These are phyloP conservation scores for Tychaedon coryphoeus DNA, from an alignment of 2,113 vertebrate genomes.

Conservation along the genomic window DNA sequence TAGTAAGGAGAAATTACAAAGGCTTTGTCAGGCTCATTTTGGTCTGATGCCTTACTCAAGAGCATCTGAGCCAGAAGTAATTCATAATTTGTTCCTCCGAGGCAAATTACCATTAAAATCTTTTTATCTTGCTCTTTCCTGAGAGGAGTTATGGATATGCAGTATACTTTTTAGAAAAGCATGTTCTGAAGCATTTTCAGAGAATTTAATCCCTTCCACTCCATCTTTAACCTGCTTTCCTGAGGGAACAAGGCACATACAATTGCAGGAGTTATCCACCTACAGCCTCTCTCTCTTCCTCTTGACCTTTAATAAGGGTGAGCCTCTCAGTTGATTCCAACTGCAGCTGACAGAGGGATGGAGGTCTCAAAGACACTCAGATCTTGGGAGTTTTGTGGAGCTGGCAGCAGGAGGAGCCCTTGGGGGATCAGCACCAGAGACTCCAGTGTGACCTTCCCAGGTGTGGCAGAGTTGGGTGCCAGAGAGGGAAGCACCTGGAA, in stretches of 20 bases:
- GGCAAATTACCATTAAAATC: not conserved
- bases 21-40: conserved; percentile 24
- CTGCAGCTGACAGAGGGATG: not conserved
- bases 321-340: not conserved
- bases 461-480: not conserved
- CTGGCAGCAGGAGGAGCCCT: not conserved
- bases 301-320: conserved; percentile 15
- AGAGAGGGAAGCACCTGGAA: not conserved
- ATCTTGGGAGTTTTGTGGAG: not conserved
- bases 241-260: not conserved
- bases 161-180: not conserved
- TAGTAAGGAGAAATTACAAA: not conserved
- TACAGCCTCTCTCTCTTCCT: not conserved
- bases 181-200: not conserved
- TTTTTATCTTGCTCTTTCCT: not conserved
- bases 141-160: not conserved
- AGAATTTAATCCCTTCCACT: not conserved
- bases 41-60: not conserved
- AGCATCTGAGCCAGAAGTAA: not conserved
- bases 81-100: not conserved
- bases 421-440: not conserved
- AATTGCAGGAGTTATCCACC: not conserved
- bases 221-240: not conserved
- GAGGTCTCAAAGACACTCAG: not conserved
- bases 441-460: not conserved